Percentiles rank a stretch among this genome's conserved stretches.
phyloP scores from a whole-genome alignment of 2,113 vertebrate species.

The Ophthalmolycus amberensis region DNA sequence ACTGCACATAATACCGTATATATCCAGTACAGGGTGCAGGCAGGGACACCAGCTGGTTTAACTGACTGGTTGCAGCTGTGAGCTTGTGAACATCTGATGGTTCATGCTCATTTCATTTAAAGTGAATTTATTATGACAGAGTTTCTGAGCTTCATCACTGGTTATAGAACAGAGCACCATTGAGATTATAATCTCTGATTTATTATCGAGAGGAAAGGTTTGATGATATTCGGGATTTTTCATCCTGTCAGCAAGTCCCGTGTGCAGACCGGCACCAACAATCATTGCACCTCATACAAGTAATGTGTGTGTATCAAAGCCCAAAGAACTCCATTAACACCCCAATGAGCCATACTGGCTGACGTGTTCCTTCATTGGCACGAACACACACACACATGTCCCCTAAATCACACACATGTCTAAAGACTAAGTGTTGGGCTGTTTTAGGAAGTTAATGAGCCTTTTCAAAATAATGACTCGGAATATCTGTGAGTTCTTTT shows the following conservation, averaged over 20 bases:
- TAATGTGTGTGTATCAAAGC: background rate
- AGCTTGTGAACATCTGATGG: background rate
- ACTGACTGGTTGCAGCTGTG: background rate
- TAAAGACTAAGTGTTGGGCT: background rate
- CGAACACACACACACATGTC: background rate
- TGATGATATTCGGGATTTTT: background rate
- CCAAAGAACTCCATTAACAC: background rate
- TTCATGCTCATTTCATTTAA: background rate
- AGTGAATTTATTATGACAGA: background rate
- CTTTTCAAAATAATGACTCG: background rate
- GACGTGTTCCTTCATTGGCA: background rate
- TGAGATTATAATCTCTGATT: background rate
- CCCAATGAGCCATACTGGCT: background rate
- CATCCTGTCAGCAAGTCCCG: background rate
- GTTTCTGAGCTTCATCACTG: background rate
- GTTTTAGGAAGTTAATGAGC: background rate
- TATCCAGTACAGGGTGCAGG: background rate
- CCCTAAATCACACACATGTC: background rate
- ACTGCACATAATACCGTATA: too few relatives aligned
- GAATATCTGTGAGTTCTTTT: background rate
- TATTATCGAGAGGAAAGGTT: background rate
- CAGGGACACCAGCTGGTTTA: background rate
- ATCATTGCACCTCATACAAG: background rate
- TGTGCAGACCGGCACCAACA: background rate
- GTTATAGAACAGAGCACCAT: background rate